phyloP scores from a whole-genome alignment of 2,113 vertebrate genomes.

The Archilochus colubris region DNA sequence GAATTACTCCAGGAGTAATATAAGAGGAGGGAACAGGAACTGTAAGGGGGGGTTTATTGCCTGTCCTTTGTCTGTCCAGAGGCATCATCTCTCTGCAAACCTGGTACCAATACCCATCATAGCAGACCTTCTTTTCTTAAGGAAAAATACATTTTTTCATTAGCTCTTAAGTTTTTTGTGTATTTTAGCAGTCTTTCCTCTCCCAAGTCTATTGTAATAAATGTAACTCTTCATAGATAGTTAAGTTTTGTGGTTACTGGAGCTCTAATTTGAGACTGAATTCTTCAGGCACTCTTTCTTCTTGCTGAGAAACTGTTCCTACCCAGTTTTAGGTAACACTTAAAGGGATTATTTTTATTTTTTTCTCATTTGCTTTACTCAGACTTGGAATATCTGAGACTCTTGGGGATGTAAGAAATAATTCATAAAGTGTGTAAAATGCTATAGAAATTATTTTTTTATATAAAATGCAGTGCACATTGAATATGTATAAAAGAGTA shows the following conservation, averaged over 20 bases:
- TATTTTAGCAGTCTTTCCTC: background rate
- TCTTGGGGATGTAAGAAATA: background rate
- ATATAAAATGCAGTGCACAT: background rate
- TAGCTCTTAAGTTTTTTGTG: background rate
- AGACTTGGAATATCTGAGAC: background rate
- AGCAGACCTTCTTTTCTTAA: background rate
- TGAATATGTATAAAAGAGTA: accelerated
- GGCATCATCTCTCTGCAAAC: background rate
- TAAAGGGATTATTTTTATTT: background rate
- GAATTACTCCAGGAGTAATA: background rate
- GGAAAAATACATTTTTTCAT: background rate
- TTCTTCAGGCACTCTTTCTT: background rate
- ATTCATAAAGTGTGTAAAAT: background rate
- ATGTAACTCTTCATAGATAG: background rate
- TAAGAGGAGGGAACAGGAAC: background rate
- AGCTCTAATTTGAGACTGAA: background rate
- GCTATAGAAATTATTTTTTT: background rate
- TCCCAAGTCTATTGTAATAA: background rate
- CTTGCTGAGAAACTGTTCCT: background rate
- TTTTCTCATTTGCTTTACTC: background rate
- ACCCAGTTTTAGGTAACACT: background rate
- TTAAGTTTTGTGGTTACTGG: background rate
- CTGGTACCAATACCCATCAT: background rate
- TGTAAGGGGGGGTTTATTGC: background rate
- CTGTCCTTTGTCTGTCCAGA: background rate